Base-by-base conservation (phyloP, 2,797 vertebrate species). In the Megaceryle alcyon region DNA sequence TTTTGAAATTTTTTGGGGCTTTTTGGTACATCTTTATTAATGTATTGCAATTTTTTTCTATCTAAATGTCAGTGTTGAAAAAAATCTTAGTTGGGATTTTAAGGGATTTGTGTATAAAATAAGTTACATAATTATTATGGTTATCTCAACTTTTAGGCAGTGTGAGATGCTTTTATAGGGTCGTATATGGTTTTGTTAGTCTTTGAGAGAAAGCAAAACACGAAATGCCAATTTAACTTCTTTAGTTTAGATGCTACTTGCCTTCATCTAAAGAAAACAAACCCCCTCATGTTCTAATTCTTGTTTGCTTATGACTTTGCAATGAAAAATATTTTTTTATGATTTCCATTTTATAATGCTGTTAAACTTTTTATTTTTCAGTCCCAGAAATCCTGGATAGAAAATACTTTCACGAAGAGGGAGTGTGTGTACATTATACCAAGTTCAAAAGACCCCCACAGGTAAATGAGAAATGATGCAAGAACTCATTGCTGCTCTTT, bases 311-410 rank as follows among this genome's bases (percentile, higher is more conserved):
- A 49, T 35, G 72, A 91, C 19, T 6, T 54, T 71, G 31, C n/a
- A 21, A 51, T 35, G 7, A 63, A 41, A 29, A 61, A 18, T 20
- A 6, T 28, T 63, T 28, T 19, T 71, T 9, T 29, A 12, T 61
- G 22, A 64, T 78, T 71, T 57, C 1, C 86, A 6, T 86, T 82
- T 93, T 88, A 5, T 60, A 77, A 53, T 31, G 11, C 23, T 70
- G 3, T 71, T 83, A 5, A 8, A 1, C 13, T 43, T 48, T 94
- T 80, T 98, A 35, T 97, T 97, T 98, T 97, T 75, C 98, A 99
- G 99, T 99, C 99, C 99, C 99, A 99, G 99, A 99, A 99, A 99
- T 98, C 99, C 98, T 99, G 99, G 99, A 99, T 99, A 99, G 99
- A 99, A 99, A 99, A 98, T 98, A 99, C 99, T 98, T 99, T 99